Conservation (phyloP, 2,888 invertebrate species). For the Cabera pusaria region DNA sequence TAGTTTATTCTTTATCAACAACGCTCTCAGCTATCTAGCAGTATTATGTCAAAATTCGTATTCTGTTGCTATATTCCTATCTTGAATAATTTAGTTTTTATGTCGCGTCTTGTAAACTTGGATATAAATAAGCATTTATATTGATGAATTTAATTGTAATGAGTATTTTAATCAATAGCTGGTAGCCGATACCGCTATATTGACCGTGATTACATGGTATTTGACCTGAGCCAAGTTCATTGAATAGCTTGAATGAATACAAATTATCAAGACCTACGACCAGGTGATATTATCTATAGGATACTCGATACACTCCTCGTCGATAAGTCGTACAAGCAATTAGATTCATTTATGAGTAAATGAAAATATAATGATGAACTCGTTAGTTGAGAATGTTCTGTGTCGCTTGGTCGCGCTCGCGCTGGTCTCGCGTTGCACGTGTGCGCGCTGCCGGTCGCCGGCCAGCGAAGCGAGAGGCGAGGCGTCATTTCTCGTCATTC, state of each 20-base stretch:
- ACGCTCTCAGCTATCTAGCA: conserved; percentile 62
- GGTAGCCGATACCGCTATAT: too few relatives aligned
- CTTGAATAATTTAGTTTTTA: conserved; percentile 26
- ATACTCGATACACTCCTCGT: conserved; percentile 6
- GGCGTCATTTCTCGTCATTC: conserved; percentile 65
- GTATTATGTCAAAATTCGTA: conserved; percentile 65
- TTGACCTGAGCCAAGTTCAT: not conserved
- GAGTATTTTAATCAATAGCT: too few relatives aligned
- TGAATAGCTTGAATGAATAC: not conserved
- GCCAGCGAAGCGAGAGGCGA: conserved; percentile 53
- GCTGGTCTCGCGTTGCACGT: conserved; percentile 55
- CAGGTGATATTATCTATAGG: conserved; percentile 7
- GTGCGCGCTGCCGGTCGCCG: conserved; percentile 59
- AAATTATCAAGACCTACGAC: not conserved
- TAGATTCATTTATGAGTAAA: conserved; percentile 32
- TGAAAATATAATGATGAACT: conserved; percentile 56
- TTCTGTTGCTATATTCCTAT: conserved; percentile 64
- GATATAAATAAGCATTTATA: too few relatives aligned
- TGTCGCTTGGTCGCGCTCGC: conserved; percentile 24
- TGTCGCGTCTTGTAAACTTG: too few relatives aligned
- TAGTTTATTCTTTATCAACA: conserved; percentile 72
- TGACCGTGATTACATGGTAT: not conserved
- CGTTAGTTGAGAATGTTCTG: conserved; percentile 55
- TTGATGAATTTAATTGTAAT: too few relatives aligned
- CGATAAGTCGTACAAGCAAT: conserved; percentile 8